Conservation (phyloP, 1,140 invertebrate species). For the Drosophila navojoa region DNA sequence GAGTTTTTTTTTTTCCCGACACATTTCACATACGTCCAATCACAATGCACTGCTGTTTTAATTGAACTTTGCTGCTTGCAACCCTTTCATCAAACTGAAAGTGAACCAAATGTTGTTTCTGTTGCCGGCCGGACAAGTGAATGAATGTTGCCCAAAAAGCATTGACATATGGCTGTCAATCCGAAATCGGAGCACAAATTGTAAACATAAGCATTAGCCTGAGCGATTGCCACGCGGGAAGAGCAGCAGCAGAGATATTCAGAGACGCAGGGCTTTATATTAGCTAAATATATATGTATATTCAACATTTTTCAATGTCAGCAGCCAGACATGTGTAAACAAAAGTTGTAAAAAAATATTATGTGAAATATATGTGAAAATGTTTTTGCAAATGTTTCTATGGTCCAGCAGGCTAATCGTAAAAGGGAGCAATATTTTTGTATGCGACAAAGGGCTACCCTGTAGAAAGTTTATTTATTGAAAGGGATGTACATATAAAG, state of each 20-base stretch:
- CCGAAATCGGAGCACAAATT: conserved; percentile 43
- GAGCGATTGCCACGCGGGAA: conserved; percentile 14
- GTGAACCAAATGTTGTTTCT: too few species aligned
- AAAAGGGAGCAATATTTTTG: background rate
- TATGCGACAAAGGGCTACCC: background rate
- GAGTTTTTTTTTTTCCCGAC: background rate
- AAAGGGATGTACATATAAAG: too few species aligned
- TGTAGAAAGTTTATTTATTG: too few species aligned
- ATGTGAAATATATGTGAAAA: background rate
- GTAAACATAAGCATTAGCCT: conserved; percentile 54
- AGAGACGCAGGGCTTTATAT: conserved; percentile 8
- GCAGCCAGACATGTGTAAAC: conserved; percentile 51
- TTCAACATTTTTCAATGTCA: conserved; percentile 49
- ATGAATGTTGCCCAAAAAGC: too few species aligned
- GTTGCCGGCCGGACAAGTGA: too few species aligned
- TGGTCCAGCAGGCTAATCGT: background rate
- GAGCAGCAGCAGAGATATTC: background rate
- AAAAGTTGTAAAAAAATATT: conserved; percentile 43
- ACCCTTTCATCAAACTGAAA: too few species aligned
- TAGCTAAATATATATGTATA: conserved; percentile 25
- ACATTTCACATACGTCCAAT: conserved; percentile 27
- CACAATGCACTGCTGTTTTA: conserved; percentile 44
- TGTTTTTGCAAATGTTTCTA: conserved; percentile 1
- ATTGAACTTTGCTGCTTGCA: conserved; percentile 11
- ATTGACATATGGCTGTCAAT: conserved; percentile 57